Conservation (phyloP, 2,113 vertebrate species). For the Phalacrocorax brasilianus region DNA sequence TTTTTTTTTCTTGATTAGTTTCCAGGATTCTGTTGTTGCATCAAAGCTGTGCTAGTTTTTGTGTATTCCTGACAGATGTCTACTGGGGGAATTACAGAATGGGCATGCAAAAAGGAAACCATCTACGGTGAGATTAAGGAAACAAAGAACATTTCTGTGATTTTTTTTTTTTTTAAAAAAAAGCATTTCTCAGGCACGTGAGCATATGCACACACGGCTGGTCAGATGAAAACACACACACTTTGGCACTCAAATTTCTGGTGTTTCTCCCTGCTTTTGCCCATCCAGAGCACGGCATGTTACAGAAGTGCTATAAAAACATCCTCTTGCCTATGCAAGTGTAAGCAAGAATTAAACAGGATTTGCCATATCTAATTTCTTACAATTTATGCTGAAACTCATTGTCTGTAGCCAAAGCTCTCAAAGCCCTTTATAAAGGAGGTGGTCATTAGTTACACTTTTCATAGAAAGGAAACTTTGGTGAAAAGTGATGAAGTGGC, state of each 20-base stretch:
- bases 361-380: not conserved
- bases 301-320: not conserved
- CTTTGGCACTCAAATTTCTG: not conserved
- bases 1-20: constrained; percentile 64
- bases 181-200: not conserved
- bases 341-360: not conserved
- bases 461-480: not conserved
- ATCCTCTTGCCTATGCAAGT: not conserved
- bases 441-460: not conserved
- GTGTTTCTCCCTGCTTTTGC: not conserved
- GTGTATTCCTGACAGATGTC: constrained; percentile 64
- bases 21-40: constrained; percentile 68
- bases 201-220: not conserved
- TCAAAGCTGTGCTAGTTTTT: constrained; percentile 61
- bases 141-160: constrained; percentile 40
- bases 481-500: not conserved
- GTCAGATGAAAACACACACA: not conserved
- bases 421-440: not conserved
- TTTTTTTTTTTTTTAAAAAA: not conserved
- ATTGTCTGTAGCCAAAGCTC: not conserved
- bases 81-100: constrained; percentile 52
- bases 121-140: constrained; percentile 44
- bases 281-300: not conserved
- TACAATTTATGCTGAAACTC: not conserved
- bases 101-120: constrained; percentile 51